Conservation (phyloP, 2,113 vertebrate genomes). For the Ictidomys tridecemlineatus region DNA sequence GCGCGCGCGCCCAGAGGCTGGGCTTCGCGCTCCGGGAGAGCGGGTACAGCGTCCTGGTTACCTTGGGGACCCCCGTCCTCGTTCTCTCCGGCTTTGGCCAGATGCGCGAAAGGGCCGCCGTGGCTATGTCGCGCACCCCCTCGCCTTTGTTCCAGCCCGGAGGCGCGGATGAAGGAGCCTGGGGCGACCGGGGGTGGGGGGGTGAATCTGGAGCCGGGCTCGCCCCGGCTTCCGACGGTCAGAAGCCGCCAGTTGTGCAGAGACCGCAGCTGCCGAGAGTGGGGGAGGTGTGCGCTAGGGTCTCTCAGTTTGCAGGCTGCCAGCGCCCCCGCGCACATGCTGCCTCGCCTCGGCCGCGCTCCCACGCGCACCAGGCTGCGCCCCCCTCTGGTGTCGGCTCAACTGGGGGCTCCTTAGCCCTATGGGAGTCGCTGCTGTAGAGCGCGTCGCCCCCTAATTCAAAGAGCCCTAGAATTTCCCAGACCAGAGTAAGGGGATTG, state of each 20-base stretch:
- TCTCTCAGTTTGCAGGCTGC: conserved; percentile 7
- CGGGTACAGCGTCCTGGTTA: conserved; percentile 71
- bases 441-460: conserved; percentile 54
- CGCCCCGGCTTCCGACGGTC: conserved; percentile 50
- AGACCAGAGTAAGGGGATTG: neutral
- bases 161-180: conserved; percentile 26
- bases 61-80: conserved; percentile 69
- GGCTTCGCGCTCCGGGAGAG: conserved; percentile 58
- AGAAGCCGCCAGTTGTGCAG: neutral
- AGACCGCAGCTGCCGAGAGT: conserved; percentile 10
- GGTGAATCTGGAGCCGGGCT: conserved; percentile 10
- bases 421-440: neutral
- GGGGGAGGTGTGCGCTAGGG: neutral
- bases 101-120: neutral
- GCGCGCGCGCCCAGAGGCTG: neutral
- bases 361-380: conserved; percentile 65
- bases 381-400: conserved; percentile 71
- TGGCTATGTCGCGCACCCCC: conserved; percentile 56
- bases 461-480: neutral
- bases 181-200: neutral
- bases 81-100: neutral
- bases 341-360: conserved; percentile 54
- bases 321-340: conserved; percentile 48
- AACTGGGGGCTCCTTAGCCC: neutral
- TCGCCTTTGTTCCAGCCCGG: conserved; percentile 75